Evolutionary conservation across 1,140 invertebrate species (phyloP).

Genomic region (Drosophila busckii): DNA sequence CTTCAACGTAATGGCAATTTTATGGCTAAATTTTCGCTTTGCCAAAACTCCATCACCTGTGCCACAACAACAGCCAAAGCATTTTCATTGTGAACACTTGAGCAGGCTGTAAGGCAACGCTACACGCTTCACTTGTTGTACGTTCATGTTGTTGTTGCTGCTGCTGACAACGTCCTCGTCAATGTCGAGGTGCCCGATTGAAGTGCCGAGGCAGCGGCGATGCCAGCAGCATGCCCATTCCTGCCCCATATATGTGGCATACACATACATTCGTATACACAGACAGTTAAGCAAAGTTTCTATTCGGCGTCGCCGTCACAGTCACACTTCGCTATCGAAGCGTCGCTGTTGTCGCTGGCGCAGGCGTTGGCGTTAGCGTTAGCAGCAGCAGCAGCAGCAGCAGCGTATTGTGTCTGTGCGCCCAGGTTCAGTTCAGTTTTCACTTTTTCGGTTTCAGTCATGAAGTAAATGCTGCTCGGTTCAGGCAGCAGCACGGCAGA

Average conservation of each 20-base stretch:
- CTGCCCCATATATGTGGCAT: neutral
- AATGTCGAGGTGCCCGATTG: conserved; percentile 46
- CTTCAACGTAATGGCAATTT: conserved; percentile 45
- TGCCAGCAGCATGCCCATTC: conserved; percentile 22
- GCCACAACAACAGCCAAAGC: conserved; percentile 9
- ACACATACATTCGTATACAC: neutral
- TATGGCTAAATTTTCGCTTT: conserved; percentile 35
- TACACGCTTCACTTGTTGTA: conserved; percentile 22
- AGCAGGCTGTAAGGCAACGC: conserved; percentile 24
- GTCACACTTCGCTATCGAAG: conserved; percentile 45
- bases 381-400: conserved; percentile 8
- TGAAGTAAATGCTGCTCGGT: conserved; percentile 69
- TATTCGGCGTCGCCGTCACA: conserved; percentile 59
- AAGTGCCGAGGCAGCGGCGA: conserved; percentile 19
- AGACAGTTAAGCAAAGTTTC: conserved; percentile 49
- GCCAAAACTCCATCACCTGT: conserved; percentile 33
- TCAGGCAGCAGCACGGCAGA: conserved; percentile 44
- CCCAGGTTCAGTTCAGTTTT: conserved; percentile 29
- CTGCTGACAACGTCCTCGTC: conserved; percentile 45
- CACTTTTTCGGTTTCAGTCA: conserved; percentile 51
- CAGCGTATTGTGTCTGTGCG: conserved; percentile 59
- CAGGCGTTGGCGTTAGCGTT: conserved; percentile 1
- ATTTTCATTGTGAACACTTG: conserved; percentile 18
- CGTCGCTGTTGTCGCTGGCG: conserved; percentile 29
- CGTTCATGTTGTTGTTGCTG: conserved; percentile 30